phyloP scores from a whole-genome alignment of 2,113 vertebrate genomes.

The Ochotona curzoniae region DNA sequence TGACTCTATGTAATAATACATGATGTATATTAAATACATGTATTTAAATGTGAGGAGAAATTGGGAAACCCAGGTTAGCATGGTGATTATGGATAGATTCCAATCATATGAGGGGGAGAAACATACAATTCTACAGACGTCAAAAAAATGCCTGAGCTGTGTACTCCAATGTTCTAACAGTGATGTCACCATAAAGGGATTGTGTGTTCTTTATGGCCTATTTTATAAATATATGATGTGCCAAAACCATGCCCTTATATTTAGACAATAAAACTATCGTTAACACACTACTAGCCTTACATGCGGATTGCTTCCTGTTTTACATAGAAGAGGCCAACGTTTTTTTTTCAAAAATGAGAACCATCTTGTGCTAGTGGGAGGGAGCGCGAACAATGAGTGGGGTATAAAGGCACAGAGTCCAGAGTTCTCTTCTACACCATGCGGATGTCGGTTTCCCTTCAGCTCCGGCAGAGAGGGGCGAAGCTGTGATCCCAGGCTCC shows the following conservation, averaged over 20 bases:
- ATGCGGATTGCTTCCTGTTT: slow-evolving; percentile 1
- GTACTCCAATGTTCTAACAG: not conserved
- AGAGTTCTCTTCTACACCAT: not conserved
- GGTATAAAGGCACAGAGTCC: not conserved
- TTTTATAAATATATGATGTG: not conserved
- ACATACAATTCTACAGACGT: not conserved
- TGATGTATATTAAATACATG: too few relatives aligned
- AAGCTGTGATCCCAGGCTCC: too few relatives aligned
- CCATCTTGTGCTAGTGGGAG: too few relatives aligned
- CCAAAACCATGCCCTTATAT: not conserved
- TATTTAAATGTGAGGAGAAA: not conserved
- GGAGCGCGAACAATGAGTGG: not conserved
- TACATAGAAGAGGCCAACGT: not conserved
- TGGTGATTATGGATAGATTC: not conserved
- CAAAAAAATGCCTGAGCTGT: not conserved
- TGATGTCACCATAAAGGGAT: not conserved
- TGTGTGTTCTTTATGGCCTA: not conserved
- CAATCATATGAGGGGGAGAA: not conserved
- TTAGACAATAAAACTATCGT: not conserved
- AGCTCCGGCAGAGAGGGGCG: not conserved
- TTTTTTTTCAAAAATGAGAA: too few relatives aligned
- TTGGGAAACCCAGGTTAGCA: not conserved
- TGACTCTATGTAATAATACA: too few relatives aligned
- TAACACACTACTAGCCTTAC: not conserved
- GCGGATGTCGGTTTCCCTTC: not conserved